These are phyloP conservation scores for Rotaria socialis DNA, from an alignment of 2,888 invertebrate species.

Conservation along the genomic window DNA sequence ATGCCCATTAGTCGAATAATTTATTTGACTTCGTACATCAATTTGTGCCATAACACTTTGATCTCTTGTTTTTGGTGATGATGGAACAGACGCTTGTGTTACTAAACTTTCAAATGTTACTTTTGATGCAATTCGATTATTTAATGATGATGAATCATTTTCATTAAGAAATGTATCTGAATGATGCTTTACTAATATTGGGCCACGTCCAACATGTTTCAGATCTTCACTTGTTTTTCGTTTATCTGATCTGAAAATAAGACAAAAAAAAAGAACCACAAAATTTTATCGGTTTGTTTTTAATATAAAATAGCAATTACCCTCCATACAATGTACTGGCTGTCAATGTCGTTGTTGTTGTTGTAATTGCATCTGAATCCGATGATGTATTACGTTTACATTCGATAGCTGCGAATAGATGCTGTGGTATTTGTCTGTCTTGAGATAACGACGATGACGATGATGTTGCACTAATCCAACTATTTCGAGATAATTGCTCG, in stretches of 20 bases:
- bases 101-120: constrained; percentile 14
- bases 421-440: neutral
- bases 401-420: neutral
- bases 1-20: neutral
- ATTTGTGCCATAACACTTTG: constrained; percentile 21
- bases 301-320: neutral
- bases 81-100: neutral
- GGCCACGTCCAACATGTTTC: neutral
- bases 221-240: neutral
- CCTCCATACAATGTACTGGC: neutral
- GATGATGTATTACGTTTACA: constrained; percentile 27
- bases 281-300: no score
- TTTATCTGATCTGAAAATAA: neutral
- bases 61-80: constrained; percentile 27
- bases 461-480: neutral
- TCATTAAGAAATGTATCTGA: neutral
- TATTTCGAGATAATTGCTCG: neutral
- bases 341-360: constrained; percentile 4
- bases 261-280: no score
- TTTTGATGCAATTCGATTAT: constrained; percentile 15
- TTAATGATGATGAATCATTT: neutral
- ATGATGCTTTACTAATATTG: neutral
- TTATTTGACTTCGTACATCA: neutral
- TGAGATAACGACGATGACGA: neutral
- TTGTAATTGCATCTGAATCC: constrained; percentile 24